Percentiles rank a stretch among this genome's conserved stretches.
Conservation (phyloP, 2,797 vertebrate genomes). For the Jordanella pulchra region DNA sequence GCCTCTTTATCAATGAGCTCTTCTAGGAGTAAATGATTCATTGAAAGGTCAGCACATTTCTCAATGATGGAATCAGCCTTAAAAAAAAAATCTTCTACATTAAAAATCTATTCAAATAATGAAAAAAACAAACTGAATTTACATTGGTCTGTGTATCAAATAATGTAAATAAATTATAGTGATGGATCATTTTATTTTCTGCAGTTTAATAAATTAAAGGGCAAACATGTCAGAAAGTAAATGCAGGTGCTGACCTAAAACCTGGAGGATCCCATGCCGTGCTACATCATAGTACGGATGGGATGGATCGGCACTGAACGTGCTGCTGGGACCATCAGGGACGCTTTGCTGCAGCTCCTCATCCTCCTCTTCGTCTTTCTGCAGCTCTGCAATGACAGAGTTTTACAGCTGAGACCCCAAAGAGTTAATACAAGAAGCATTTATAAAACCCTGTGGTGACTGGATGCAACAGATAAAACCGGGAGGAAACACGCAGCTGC, state of each 20-base stretch:
- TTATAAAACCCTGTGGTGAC: not conserved
- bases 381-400: constrained; percentile 71
- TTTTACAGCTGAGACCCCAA: not conserved
- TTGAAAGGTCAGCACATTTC: too few species aligned
- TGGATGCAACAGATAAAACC: not conserved
- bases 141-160: too few species aligned
- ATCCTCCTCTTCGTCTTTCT: constrained; percentile 69
- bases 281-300: constrained; percentile 89
- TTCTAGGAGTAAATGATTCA: too few species aligned
- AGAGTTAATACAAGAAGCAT: not conserved
- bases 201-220: not conserved
- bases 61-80: too few species aligned
- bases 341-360: constrained; percentile 46
- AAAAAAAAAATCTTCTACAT: too few species aligned
- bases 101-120: too few species aligned
- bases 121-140: too few species aligned
- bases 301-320: constrained; percentile 59
- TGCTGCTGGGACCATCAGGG: constrained; percentile 8
- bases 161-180: too few species aligned
- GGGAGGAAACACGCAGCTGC: not conserved
- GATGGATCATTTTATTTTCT: not conserved
- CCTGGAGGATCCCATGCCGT: constrained; percentile 86
- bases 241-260: constrained; percentile 76
- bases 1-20: too few species aligned
- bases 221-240: not conserved